Evolutionary conservation across 2,888 invertebrate genomes (phyloP), one percentile per base, ranked within the genome.

Genomic region (Chrysina gloriosa): DNA sequence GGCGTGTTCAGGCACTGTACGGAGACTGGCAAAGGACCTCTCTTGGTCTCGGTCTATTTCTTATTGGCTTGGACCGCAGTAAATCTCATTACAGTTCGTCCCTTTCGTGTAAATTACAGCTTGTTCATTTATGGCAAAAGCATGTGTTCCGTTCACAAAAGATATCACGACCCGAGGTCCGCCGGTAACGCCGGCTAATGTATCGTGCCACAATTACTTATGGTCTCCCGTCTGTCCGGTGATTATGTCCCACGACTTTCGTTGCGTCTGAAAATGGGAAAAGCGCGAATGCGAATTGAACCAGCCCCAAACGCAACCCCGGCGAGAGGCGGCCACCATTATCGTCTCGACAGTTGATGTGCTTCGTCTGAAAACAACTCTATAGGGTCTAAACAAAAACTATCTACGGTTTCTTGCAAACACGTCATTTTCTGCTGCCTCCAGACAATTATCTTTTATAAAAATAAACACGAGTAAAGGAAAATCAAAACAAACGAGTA

Each of bases 331-430:
- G 77, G 73, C 74, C 73, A 76, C 78, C 77, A 78, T n/a, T n/a
- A n/a, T n/a, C n/a, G n/a, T n/a, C n/a, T n/a, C n/a, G 77, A 71
- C 71, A 76, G 73, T 73, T 77, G 77, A 79, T 78, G 76, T 78
- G 76, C 76, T 77, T 79, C 78, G 77, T 76, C 39, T 74, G 71
- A 75, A 72, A 76, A 76, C 77, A 77, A 73, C 77, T 80, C 80
- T 80, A 80, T 80, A 79, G 78, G 77, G 78, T 77, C 79, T 78
- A 78, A 80, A 81, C 79, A 79, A 80, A 80, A 80, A 80, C 78
- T n/a, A n/a, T n/a, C n/a, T n/a, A n/a, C n/a, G n/a, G n/a, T n/a
- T n/a, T n/a, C n/a, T n/a, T n/a, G n/a, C n/a, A n/a, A n/a, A n/a
- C n/a, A n/a, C n/a, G n/a, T n/a, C n/a, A n/a, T n/a, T n/a, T n/a